A percentile compares a stretch with the other conserved stretches of the same genome.
These are phyloP conservation scores for Leucophenga maculata DNA, from an alignment of 2,888 invertebrate species.

Conservation along the genomic window DNA sequence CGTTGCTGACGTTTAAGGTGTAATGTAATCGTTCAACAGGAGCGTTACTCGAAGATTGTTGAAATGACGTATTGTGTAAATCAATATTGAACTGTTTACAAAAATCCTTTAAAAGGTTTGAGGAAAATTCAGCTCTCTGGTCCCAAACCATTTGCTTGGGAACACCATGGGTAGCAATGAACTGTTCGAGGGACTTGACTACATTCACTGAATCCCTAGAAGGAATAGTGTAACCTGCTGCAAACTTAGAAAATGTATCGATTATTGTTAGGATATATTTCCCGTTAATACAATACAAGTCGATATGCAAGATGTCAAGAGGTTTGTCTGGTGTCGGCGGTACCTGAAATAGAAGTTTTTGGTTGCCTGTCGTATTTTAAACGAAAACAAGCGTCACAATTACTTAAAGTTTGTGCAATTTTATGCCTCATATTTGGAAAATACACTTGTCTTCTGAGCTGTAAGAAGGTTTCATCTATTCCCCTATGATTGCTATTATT, in stretches of 20 bases:
- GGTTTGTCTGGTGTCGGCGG: background rate
- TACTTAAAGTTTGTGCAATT: background rate
- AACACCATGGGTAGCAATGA: too few relatives aligned
- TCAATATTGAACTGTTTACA: too few relatives aligned
- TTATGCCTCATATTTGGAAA: conserved; percentile 36
- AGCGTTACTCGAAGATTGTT: too few relatives aligned
- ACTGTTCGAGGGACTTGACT: too few relatives aligned
- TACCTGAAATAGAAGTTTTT: background rate
- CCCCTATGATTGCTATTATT: conserved; percentile 30
- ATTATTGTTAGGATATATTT: conserved; percentile 23
- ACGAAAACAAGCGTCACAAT: background rate
- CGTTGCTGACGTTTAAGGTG: too few relatives aligned
- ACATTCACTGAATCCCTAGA: too few relatives aligned
- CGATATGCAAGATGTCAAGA: background rate
- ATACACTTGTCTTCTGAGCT: conserved; percentile 30
- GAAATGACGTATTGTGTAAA: too few relatives aligned
- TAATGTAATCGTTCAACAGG: too few relatives aligned
- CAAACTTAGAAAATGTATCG: conserved; percentile 34
- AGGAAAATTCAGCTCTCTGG: too few relatives aligned
- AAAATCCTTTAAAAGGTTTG: too few relatives aligned
- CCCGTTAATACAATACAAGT: background rate
- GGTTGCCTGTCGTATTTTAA: conserved; percentile 22
- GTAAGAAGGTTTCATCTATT: conserved; percentile 29
- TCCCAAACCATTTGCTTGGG: too few relatives aligned
- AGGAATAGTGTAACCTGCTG: background rate